A percentile compares a stretch with the other conserved stretches of the same genome.
Evolutionary conservation across 2,888 invertebrate species (phyloP).

Genomic region (Dorcus parallelipipedus): DNA sequence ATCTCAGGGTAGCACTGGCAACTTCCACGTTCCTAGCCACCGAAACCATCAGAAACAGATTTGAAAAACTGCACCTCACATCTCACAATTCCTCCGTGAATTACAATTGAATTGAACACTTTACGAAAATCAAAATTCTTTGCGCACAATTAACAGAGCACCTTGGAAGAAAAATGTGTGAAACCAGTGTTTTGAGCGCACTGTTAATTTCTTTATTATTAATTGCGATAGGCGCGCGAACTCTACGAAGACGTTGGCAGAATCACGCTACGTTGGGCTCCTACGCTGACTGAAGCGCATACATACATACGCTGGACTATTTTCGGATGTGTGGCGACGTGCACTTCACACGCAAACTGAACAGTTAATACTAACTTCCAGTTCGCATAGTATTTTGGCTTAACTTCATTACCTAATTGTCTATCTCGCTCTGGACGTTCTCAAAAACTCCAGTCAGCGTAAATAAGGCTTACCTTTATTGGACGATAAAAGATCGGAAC

Average conservation of each 20-base stretch:
- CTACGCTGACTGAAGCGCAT: not conserved
- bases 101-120: no score
- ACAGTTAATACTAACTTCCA: constrained; percentile 1
- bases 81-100: not conserved
- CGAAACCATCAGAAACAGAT: constrained; percentile 16
- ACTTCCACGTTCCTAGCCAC: constrained; percentile 37
- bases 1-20: constrained; percentile 24
- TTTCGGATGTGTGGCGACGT: not conserved
- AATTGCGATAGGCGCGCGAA: no score
- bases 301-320: not conserved
- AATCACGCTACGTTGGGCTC: no score
- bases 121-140: not conserved
- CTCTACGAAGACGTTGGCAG: no score
- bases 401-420: not conserved
- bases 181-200: no score
- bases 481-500: no score
- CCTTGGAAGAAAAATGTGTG: no score
- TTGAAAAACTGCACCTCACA: not conserved
- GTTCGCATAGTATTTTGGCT: not conserved
- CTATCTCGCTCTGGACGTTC: not conserved
- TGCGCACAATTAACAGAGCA: not conserved
- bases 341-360: constrained; percentile 1
- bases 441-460: no score
- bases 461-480: no score
- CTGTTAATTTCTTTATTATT: no score